Evolutionary conservation across 2,888 invertebrate species (phyloP).

Genomic region (Hemithea aestivaria): DNA sequence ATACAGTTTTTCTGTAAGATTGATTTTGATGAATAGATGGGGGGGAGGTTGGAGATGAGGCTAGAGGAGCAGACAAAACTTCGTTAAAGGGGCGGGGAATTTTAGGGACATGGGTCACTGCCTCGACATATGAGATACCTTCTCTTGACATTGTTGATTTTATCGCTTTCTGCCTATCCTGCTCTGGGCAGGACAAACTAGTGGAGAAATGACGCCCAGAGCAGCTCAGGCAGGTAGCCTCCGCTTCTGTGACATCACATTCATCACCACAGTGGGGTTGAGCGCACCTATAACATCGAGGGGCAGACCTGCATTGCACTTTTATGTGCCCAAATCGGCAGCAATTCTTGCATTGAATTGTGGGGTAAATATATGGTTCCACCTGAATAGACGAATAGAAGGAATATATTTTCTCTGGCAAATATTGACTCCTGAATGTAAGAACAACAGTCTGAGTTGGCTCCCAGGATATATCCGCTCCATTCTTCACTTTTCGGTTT

Average conservation of each 20-base stretch:
- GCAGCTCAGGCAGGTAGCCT: constrained; percentile 15
- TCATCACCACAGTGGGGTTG: constrained; percentile 16
- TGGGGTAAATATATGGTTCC: not conserved
- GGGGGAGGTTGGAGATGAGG: not conserved
- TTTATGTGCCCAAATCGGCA: constrained; percentile 27
- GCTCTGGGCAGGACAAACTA: constrained; percentile 20
- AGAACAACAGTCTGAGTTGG: constrained; percentile 7
- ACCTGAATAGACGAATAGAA: constrained; percentile 2
- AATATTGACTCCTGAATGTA: constrained; percentile 3
- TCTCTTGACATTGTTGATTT: constrained; percentile 23
- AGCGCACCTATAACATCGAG: constrained; percentile 22
- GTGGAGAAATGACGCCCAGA: constrained; percentile 18
- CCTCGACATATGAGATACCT: constrained; percentile 20
- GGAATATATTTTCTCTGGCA: not conserved
- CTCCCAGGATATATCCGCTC: not conserved
- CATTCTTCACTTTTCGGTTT: not conserved
- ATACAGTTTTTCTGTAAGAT: not conserved
- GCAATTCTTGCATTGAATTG: constrained; percentile 14
- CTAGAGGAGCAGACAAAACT: not conserved
- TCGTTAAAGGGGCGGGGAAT: not conserved
- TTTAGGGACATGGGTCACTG: constrained; percentile 6
- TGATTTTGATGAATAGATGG: not conserved
- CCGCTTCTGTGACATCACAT: constrained; percentile 6
- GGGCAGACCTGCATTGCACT: constrained; percentile 23
- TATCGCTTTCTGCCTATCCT: constrained; percentile 19